A percentile compares a stretch with the other conserved stretches of the same genome.
Conservation (phyloP, 2,113 vertebrate species). For the Stegostoma tigrinum region DNA sequence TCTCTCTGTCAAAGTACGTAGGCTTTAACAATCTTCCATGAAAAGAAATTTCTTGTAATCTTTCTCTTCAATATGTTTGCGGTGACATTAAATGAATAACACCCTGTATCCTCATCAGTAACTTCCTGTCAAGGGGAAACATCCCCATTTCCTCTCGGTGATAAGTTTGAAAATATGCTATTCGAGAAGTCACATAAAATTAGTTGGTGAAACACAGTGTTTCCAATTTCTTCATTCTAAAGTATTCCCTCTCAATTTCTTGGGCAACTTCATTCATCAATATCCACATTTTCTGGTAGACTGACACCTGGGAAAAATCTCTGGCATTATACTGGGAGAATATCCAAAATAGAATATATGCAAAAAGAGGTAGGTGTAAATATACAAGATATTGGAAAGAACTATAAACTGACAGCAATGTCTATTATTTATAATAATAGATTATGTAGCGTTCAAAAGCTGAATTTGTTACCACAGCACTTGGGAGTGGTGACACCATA, state of each 20-base stretch:
- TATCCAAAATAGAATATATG: background rate
- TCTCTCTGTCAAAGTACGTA: background rate
- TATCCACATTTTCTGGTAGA: background rate
- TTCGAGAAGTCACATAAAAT: background rate
- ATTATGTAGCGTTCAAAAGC: background rate
- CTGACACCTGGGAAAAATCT: background rate
- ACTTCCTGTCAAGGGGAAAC: background rate
- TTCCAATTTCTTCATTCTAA: background rate
- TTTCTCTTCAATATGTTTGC: background rate
- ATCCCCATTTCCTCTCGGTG: background rate
- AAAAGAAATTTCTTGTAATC: background rate
- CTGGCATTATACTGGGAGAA: background rate
- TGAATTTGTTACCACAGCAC: background rate
- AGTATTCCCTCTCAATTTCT: background rate
- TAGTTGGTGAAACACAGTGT: background rate
- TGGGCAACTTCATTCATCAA: background rate
- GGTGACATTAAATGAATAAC: background rate
- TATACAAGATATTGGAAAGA: background rate
- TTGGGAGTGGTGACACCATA: background rate
- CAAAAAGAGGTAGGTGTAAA: background rate
- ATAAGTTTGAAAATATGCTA: background rate
- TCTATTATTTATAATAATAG: background rate
- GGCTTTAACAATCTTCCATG: background rate
- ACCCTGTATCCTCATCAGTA: background rate
- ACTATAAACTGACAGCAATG: background rate